Percentiles rank a stretch among this genome's conserved stretches.
Evolutionary conservation across 2,888 invertebrate genomes (phyloP).

Genomic region (Leptura quadrifasciata): DNA sequence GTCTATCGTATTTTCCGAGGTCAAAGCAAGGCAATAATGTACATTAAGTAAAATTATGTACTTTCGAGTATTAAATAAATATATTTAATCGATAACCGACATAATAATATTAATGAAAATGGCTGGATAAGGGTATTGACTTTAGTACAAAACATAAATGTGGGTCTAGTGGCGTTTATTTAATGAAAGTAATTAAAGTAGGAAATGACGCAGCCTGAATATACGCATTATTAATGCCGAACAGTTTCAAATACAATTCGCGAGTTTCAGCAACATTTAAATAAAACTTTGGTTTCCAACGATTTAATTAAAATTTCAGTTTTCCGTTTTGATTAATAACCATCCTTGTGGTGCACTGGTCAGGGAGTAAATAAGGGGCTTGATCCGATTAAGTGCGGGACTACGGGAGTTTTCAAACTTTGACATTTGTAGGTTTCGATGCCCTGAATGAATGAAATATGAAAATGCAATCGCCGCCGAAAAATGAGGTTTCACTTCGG

Average conservation of each 20-base stretch:
- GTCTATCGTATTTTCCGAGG: no score
- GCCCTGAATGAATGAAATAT: no score
- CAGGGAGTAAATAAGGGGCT: no score
- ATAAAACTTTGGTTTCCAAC: not conserved
- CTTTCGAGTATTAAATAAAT: not conserved
- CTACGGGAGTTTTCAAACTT: no score
- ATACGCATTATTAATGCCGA: not conserved
- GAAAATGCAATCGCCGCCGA: no score
- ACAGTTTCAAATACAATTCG: not conserved
- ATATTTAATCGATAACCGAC: constrained; percentile 1
- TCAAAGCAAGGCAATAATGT: no score
- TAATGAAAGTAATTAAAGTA: not conserved
- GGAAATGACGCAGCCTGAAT: not conserved
- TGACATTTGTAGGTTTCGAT: no score
- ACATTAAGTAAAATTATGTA: not conserved
- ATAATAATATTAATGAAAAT: constrained; percentile 7
- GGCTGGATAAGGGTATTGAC: not conserved
- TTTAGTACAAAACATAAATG: not conserved
- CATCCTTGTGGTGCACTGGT: no score
- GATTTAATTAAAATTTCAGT: not conserved
- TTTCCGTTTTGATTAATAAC: constrained; percentile 3
- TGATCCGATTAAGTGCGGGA: no score
- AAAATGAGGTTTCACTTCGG: no score
- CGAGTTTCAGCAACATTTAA: not conserved
- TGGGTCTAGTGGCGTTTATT: not conserved